Evolutionary conservation across 2,888 invertebrate genomes (phyloP), one percentile per base, ranked within the genome.

Genomic region (Amphipoea oculea): DNA sequence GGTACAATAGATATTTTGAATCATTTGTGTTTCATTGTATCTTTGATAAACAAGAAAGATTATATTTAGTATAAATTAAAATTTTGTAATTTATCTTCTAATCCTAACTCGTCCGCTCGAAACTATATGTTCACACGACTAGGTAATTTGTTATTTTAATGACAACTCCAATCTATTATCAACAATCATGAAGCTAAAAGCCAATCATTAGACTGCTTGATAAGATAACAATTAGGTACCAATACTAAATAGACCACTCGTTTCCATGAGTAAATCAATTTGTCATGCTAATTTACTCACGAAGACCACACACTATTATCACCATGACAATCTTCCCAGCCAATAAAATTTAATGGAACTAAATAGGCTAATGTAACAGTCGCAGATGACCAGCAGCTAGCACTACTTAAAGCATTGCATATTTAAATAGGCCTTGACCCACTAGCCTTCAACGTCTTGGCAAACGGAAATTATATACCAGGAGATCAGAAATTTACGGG

Each of bases 341-440:
- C 81, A 85, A 87, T 85, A 84, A 85, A 87, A 86, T 57, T 77
- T 80, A 87, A 85, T 85, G 87, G 81, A 67, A 29, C 48, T 69
- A 85, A 86, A 77, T 84, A 75, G 85, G 76, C 67, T 77, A 85
- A 87, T 87, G 71, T 76, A 69, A 73, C 40, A 45, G 70, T 42
- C 36, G 23, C 80, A 83, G 68, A 86, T 76, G 74, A 84, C 67
- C 62, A 86, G 63, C 0, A 57, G 45, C 81, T 45, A 63, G 40
- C 17, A 71, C 42, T 68, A 78, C 73, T 80, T 84, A 75, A 71
- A 65, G 40, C 51, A 14, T 68, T 74, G 74, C 89, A 80, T 85
- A 85, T 83, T 89, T 66, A 65, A 79, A 74, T 83, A 80, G 42
- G 29, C 88, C 83, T 89, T 88, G 89, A 86, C 88, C 79, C n/a